Conservation (phyloP, 2,113 vertebrate species). For the Dipodomys merriami region DNA sequence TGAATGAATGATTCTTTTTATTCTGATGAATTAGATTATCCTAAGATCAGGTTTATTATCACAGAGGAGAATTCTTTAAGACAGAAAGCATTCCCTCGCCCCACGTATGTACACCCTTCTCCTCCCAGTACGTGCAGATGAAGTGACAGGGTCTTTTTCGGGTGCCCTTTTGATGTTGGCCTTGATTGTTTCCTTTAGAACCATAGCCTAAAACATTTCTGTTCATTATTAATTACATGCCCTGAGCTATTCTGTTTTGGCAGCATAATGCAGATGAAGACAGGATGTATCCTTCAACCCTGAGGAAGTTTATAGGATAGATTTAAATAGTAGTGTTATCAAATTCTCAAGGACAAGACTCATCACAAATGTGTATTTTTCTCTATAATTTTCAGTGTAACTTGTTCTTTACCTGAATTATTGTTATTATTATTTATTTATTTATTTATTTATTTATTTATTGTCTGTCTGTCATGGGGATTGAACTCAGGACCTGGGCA, state of each 20-base stretch:
- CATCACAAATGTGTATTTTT: background rate
- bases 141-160: background rate
- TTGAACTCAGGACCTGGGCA: too few species aligned
- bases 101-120: background rate
- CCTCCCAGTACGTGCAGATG: too few species aligned
- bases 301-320: too few species aligned
- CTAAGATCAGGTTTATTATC: background rate
- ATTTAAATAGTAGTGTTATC: background rate
- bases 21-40: background rate
- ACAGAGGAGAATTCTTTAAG: background rate
- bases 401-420: background rate
- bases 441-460: too few species aligned
- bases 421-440: too few species aligned
- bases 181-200: background rate
- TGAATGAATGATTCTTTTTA: background rate
- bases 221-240: background rate
- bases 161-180: background rate
- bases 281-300: too few species aligned
- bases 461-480: too few species aligned
- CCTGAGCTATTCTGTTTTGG: background rate
- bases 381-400: background rate
- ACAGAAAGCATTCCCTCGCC: background rate
- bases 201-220: background rate
- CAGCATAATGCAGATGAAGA: too few species aligned
- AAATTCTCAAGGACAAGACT: background rate